Percentiles rank a stretch among this genome's conserved stretches.
These are phyloP conservation scores for Zygothrica quintamaculata DNA, from an alignment of 2,888 invertebrate genomes.

Conservation along the genomic window DNA sequence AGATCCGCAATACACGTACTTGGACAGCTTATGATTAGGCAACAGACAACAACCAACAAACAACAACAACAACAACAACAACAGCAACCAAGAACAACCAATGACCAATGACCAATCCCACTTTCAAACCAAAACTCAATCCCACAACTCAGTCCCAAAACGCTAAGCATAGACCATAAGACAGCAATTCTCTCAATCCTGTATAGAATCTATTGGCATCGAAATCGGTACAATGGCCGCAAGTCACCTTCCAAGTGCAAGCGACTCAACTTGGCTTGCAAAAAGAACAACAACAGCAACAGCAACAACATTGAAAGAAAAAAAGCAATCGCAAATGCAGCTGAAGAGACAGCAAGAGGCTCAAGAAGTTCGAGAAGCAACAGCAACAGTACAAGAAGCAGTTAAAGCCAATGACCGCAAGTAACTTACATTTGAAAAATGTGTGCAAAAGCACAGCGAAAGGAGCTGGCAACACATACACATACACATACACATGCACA, in stretches of 20 bases:
- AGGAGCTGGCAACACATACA: slow-evolving; percentile 64
- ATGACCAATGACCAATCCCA: neutral
- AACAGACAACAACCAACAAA: slow-evolving; percentile 6
- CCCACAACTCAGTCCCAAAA: neutral
- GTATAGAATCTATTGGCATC: slow-evolving; percentile 44
- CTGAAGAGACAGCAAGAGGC: slow-evolving; percentile 22
- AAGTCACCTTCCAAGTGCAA: slow-evolving; percentile 73
- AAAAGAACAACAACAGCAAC: too few species aligned
- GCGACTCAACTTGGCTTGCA: slow-evolving; percentile 29
- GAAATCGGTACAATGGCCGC: slow-evolving; percentile 83
- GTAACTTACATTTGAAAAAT: slow-evolving; percentile 85
- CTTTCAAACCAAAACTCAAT: neutral
- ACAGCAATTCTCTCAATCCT: slow-evolving; percentile 23
- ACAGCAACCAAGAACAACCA: neutral
- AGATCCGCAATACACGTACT: slow-evolving; percentile 35
- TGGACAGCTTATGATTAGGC: slow-evolving; percentile 44
- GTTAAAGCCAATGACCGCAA: slow-evolving; percentile 84
- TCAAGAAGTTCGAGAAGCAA: slow-evolving; percentile 74
- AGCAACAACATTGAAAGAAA: too few species aligned
- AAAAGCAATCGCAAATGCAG: slow-evolving; percentile 28
- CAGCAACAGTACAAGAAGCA: slow-evolving; percentile 53
- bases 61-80: too few species aligned
- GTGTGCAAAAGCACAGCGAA: slow-evolving; percentile 81
- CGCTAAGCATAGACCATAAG: neutral
- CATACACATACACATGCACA: slow-evolving; percentile 31